Percentiles rank a stretch among this genome's conserved stretches.
Conservation (phyloP, 35 echinoderm and acorn worm species). For the Diadema setosum region DNA sequence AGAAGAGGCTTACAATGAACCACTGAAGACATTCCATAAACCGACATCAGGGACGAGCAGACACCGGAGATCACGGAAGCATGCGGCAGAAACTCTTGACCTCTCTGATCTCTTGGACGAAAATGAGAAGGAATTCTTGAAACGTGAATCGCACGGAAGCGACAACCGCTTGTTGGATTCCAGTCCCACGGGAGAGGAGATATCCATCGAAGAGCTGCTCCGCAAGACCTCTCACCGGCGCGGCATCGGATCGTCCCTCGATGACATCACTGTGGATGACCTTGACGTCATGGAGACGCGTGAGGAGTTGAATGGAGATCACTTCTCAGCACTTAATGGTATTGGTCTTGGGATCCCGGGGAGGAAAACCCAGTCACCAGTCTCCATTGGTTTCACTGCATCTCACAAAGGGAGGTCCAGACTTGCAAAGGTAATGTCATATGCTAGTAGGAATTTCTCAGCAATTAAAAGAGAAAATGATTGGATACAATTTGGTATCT, state of each 20-base stretch:
- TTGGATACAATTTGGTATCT: too few species aligned
- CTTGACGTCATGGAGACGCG: background rate
- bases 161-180: background rate
- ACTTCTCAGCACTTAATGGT: background rate
- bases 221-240: background rate
- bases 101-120: background rate
- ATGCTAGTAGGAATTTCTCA: too few species aligned
- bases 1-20: slow-evolving; percentile 26
- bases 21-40: background rate
- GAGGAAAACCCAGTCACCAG: background rate
- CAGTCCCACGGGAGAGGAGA: background rate
- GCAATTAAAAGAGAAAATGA: too few species aligned
- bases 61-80: background rate
- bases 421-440: too few species aligned
- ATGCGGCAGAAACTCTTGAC: background rate
- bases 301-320: background rate
- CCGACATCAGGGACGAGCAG: background rate
- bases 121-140: background rate
- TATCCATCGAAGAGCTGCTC: slow-evolving; percentile 20
- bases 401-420: background rate
- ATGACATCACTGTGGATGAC: background rate
- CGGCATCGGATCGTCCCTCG: background rate
- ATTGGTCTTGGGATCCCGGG: background rate
- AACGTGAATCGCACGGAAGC: background rate
- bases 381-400: background rate